Percentiles rank a stretch among this genome's conserved stretches.
phyloP scores from a whole-genome alignment of 2,113 vertebrate genomes.

The Thermophis baileyi region DNA sequence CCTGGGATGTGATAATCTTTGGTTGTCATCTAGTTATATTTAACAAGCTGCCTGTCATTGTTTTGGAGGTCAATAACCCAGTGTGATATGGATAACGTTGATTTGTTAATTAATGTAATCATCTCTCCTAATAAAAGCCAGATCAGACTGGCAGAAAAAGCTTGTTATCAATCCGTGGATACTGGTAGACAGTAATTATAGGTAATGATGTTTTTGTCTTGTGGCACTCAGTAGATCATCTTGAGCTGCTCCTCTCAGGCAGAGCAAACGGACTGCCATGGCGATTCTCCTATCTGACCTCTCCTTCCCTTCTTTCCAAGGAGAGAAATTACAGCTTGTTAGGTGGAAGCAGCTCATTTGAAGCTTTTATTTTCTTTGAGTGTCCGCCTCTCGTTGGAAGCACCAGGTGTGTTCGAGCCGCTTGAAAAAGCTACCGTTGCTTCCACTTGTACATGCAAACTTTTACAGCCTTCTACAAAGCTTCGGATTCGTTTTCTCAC shows the following conservation, averaged over 20 bases:
- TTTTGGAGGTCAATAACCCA: constrained; percentile 60
- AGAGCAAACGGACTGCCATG: constrained; percentile 77
- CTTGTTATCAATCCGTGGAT: constrained; percentile 70
- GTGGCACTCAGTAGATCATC: constrained; percentile 84
- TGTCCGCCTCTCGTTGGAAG: constrained; percentile 74
- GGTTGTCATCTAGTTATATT: constrained; percentile 42
- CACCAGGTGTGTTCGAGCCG: constrained; percentile 77
- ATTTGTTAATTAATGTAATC: constrained; percentile 78
- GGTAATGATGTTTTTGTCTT: constrained; percentile 97
- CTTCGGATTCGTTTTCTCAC: constrained; percentile 75
- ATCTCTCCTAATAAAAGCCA: constrained; percentile 76
- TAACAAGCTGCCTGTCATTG: constrained; percentile 45
- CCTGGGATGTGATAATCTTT: constrained; percentile 35
- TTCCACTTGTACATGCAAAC: constrained; percentile 68
- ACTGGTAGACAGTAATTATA: constrained; percentile 89
- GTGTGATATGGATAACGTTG: constrained; percentile 63
- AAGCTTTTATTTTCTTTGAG: constrained; percentile 90
- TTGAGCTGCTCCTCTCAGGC: constrained; percentile 83
- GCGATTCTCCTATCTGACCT: constrained; percentile 78
- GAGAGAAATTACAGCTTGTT: constrained; percentile 89
- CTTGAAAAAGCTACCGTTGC: constrained; percentile 58
- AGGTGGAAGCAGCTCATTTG: constrained; percentile 82
- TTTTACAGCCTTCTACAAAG: constrained; percentile 81
- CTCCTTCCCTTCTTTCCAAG: constrained; percentile 74
- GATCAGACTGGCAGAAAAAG: constrained; percentile 79